Evolutionary conservation across 2,888 invertebrate species (phyloP).

Genomic region (Rutpela maculata): DNA sequence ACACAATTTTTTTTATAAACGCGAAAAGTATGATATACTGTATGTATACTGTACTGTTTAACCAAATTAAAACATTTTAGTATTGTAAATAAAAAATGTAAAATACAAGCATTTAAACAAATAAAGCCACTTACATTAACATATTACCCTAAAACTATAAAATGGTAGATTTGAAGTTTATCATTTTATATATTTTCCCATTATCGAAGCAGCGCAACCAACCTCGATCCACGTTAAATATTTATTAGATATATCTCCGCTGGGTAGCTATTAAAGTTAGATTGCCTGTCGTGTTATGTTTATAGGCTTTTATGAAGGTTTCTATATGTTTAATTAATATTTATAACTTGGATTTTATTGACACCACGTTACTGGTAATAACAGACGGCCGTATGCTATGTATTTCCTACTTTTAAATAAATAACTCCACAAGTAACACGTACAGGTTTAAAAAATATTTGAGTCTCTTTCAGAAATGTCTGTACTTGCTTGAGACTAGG

Average conservation of each 20-base stretch:
- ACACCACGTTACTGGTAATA: slow-evolving; percentile 1
- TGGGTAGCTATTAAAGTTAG: slow-evolving; percentile 42
- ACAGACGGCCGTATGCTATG: neutral
- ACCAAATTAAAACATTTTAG: too few species aligned
- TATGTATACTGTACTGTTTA: too few species aligned
- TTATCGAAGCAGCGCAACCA: neutral
- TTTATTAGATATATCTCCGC: slow-evolving; percentile 38
- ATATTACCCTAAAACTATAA: neutral
- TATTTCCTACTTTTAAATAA: neutral
- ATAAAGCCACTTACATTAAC: neutral
- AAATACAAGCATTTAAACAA: too few species aligned
- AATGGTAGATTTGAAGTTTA: slow-evolving; percentile 9
- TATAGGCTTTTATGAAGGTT: slow-evolving; percentile 35
- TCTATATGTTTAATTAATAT: slow-evolving; percentile 34
- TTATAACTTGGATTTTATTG: slow-evolving; percentile 29
- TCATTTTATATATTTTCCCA: slow-evolving; percentile 21
- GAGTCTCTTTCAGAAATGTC: neutral
- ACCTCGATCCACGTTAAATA: slow-evolving; percentile 31
- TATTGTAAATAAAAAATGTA: too few species aligned
- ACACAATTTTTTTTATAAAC: too few species aligned
- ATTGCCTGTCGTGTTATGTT: slow-evolving; percentile 44
- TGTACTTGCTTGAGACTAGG: too few species aligned
- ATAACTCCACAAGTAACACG: neutral
- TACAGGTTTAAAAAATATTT: neutral
- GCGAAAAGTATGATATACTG: too few species aligned